Evolutionary conservation across 2,888 invertebrate species (phyloP), one percentile per base, ranked within the genome.

Genomic region (Acronicta psi): DNA sequence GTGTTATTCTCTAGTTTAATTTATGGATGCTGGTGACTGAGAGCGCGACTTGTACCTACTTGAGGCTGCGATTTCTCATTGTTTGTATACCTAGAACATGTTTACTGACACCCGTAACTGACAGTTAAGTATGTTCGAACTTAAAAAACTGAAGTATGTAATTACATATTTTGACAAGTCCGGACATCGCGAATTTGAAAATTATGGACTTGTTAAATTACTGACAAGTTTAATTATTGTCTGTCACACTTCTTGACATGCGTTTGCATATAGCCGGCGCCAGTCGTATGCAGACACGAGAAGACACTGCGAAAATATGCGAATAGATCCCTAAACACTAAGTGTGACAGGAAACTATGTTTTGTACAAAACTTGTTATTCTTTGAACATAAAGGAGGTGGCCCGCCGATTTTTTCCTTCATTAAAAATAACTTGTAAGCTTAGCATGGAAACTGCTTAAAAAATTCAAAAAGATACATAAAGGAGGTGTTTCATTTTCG

Each of bases 1-100:
- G 75, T 87, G 87, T 92, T 91, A 87, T 89, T 88, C 82, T 85
- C 88, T 90, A 89, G 84, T 79, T 86, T 91, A 89, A 93, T 93
- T 93, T 93, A 93, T 93, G 88, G 82, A 85, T 80, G 76, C 77
- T 78, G 78, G 79, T 77, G 82, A 79, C 80, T 72, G 73, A 74
- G 80, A 78, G 25, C 68, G 80, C 77, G 71, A 76, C 77, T 77
- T 61, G 74, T 71, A 29, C 29, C 29, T 29, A 59, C 62, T 78
- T 75, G 76, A 72, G 59, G 59, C 79, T 79, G 76, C 69, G 70
- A 79, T 82, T 84, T 83, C 74, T 77, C 64, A 64, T 77, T 79
- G 73, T 75, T 77, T 65, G 58, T 59, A 53, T 45, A 50, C 31
- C 43, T 62, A 57, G 37, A 46, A 50, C 49, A 61, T 47, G 53